Evolutionary conservation across 1,140 invertebrate species (phyloP).

Genomic region (Paraescarpia echinospica): DNA sequence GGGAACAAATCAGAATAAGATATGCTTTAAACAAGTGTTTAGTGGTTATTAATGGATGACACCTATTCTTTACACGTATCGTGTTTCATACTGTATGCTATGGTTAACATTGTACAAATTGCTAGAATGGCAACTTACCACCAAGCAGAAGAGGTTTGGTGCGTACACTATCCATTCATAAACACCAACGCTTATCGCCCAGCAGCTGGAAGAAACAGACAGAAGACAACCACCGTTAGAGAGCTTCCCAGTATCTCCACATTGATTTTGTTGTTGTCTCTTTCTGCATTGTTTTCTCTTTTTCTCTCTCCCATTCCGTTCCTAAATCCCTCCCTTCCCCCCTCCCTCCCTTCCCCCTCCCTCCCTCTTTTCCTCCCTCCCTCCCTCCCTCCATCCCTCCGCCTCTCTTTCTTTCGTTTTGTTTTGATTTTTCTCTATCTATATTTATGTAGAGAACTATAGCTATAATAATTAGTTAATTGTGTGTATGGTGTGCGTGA

Average conservation of each 20-base stretch:
- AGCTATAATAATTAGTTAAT: too few species aligned
- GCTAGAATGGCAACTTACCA: conserved; percentile 45
- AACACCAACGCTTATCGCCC: conserved; percentile 52
- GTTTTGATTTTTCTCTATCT: neutral
- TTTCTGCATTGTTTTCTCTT: neutral
- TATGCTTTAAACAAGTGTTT: too few species aligned
- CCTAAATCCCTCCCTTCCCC: neutral
- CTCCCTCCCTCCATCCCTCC: neutral
- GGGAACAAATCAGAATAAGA: too few species aligned
- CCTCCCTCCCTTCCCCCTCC: neutral
- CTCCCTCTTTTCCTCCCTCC: neutral
- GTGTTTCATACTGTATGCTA: too few species aligned
- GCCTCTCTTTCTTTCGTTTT: neutral
- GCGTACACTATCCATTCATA: conserved; percentile 58
- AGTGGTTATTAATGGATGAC: too few species aligned
- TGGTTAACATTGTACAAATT: too few species aligned
- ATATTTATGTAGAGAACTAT: too few species aligned
- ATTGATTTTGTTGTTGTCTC: neutral
- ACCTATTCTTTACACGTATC: too few species aligned
- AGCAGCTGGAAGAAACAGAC: conserved; percentile 47
- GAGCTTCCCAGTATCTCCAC: neutral
- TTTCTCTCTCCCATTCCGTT: neutral
- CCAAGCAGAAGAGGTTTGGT: conserved; percentile 56
- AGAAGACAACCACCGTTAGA: neutral
- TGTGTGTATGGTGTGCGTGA: neutral